These are phyloP conservation scores for Axea sp. DNA, from an alignment of 2,888 invertebrate genomes.

Conservation along the genomic window DNA sequence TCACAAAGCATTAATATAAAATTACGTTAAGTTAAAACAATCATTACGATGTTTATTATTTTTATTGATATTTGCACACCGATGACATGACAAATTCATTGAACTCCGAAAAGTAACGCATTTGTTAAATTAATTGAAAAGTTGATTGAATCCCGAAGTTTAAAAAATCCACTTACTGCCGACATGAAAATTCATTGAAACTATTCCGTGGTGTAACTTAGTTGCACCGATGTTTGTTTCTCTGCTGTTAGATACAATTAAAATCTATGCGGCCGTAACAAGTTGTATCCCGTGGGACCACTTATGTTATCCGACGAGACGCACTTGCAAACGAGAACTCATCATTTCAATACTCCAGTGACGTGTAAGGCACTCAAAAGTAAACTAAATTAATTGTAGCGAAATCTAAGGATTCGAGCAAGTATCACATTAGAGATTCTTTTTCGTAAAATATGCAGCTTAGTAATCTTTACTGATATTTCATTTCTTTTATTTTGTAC, in stretches of 20 bases:
- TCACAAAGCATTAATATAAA: too few relatives aligned
- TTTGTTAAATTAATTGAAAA: slow-evolving; percentile 33
- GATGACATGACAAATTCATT: slow-evolving; percentile 19
- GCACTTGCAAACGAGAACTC: slow-evolving; percentile 46
- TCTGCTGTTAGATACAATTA: slow-evolving; percentile 44
- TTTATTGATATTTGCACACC: slow-evolving; percentile 4
- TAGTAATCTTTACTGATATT: too few relatives aligned
- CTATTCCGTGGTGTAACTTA: slow-evolving; percentile 21
- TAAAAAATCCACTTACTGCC: slow-evolving; percentile 21
- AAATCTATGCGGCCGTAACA: slow-evolving; percentile 48
- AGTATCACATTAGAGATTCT: background rate
- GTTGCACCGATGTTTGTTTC: slow-evolving; percentile 44
- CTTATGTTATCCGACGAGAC: slow-evolving; percentile 45
- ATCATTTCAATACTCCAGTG: slow-evolving; percentile 44
- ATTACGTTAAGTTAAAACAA: too few relatives aligned
- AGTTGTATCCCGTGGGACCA: slow-evolving; percentile 40
- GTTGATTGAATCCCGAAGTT: slow-evolving; percentile 27
- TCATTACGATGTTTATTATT: too few relatives aligned
- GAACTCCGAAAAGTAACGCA: background rate
- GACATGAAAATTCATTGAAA: slow-evolving; percentile 45
- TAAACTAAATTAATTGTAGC: slow-evolving; percentile 28
- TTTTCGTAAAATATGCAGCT: too few relatives aligned
- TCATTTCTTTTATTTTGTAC: too few relatives aligned
- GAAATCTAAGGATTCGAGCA: slow-evolving; percentile 18
- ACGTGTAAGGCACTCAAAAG: slow-evolving; percentile 21